Base-by-base conservation (phyloP, 2,888 invertebrate species). In the Chesias legatella region DNA sequence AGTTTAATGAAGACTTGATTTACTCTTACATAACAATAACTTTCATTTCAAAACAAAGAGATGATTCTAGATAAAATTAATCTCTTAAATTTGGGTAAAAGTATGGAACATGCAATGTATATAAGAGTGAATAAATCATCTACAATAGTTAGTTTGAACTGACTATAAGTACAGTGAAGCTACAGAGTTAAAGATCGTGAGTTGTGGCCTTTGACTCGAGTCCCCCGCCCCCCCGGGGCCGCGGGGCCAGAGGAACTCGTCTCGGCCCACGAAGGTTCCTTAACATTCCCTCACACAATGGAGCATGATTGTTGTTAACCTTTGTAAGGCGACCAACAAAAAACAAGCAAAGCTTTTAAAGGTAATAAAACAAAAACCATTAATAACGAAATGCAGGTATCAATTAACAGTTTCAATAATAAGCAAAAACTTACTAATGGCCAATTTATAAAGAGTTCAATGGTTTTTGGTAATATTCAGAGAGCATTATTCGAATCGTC, bases 171-270 rank as follows among this genome's bases (percentile, higher is more conserved):
- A 62, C 58, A 60, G 58, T 63, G 52, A 53, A 63, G 59, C 43
- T 54, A 52, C 45, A 53, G 59, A 58, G 60, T 61, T 64, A 65
- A 60, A 67, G 71, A 71, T 74, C 73, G 58, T 65, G 70, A 67
- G 64, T 63, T 56, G 55, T 64, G 73, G 68, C 77, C 75, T 78
- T 70, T 74, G 69, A 63, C 69, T 66, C 56, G 54, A 63, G 60
- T 63, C 58, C 67, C 70, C 68, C 46, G n/a, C n/a, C n/a, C n/a
- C n/a, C n/a, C n/a, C n/a, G n/a, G n/a, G n/a, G n/a, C n/a, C n/a
- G n/a, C n/a, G 65, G 56, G 60, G 73, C 67, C 65, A 55, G 60
- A 65, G 58, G 64, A 66, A 66, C 68, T 64, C 56, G 60, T 57
- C 58, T 58, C 61, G 58, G 57, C 55, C 58, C 56, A 70, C 67